Evolutionary conservation across 2,113 vertebrate genomes (phyloP).

Genomic region (Tichodroma muraria): DNA sequence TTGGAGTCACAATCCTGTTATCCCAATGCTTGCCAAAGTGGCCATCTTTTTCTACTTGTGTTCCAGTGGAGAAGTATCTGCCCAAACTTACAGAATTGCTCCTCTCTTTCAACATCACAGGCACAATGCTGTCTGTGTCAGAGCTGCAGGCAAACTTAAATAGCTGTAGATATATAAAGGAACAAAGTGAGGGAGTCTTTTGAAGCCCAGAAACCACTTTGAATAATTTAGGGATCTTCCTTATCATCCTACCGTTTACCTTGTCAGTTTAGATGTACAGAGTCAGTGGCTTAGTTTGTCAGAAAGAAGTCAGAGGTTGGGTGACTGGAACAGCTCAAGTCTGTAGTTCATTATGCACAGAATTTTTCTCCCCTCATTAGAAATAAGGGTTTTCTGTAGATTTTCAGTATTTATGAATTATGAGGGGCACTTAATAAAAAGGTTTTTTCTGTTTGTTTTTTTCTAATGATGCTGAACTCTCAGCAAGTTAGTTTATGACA

Average conservation of each 20-base stretch:
- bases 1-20: neutral
- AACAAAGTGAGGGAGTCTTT: conserved; percentile 57
- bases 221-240: conserved; percentile 55
- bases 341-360: neutral
- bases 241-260: conserved; percentile 28
- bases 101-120: conserved; percentile 35
- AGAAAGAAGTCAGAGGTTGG: neutral
- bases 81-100: neutral
- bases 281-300: neutral
- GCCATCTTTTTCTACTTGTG: neutral
- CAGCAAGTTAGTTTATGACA: neutral
- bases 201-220: conserved; percentile 52
- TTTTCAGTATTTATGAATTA: neutral
- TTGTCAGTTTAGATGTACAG: conserved; percentile 7
- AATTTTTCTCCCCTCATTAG: neutral
- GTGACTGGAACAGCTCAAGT: neutral
- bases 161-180: conserved; percentile 39
- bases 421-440: neutral
- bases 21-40: neutral
- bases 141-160: conserved; percentile 32
- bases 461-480: neutral
- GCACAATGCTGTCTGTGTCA: conserved; percentile 26
- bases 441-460: neutral
- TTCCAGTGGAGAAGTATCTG: neutral
- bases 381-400: neutral